These are phyloP conservation scores for Drosophila nasuta DNA, from an alignment of 1,140 invertebrate genomes.

Conservation along the genomic window DNA sequence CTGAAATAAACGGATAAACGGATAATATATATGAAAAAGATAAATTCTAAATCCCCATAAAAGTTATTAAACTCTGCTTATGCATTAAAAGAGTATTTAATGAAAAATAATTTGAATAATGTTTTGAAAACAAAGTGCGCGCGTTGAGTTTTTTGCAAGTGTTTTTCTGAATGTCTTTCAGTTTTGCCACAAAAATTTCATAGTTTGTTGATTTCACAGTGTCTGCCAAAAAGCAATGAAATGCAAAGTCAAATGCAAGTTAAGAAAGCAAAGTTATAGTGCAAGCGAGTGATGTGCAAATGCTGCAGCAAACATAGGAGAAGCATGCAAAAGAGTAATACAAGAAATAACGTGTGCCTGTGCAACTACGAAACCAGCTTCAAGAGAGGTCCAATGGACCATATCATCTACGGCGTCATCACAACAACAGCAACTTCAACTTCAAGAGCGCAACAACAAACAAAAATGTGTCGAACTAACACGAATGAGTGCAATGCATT, in stretches of 20 bases:
- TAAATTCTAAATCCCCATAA: background rate
- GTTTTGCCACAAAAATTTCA: slow-evolving; percentile 67
- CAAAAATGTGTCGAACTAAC: slow-evolving; percentile 78
- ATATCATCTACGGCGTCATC: slow-evolving; percentile 12
- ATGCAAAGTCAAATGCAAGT: slow-evolving; percentile 34
- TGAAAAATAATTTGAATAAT: slow-evolving; percentile 1
- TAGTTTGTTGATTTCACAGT: slow-evolving; percentile 52
- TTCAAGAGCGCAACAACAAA: slow-evolving; percentile 59
- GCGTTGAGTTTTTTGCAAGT: slow-evolving; percentile 80
- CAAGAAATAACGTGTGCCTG: slow-evolving; percentile 34
- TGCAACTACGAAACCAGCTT: slow-evolving; percentile 23
- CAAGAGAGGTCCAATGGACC: slow-evolving; percentile 2
- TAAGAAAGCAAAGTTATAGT: slow-evolving; percentile 56
- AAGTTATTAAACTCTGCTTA: slow-evolving; percentile 20
- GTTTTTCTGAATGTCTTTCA: slow-evolving; percentile 77
- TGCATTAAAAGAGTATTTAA: background rate
- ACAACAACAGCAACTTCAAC: slow-evolving; percentile 36
- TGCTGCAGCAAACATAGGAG: slow-evolving; percentile 24
- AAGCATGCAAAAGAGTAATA: slow-evolving; percentile 26
- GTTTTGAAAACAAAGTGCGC: slow-evolving; percentile 59
- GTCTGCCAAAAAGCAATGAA: slow-evolving; percentile 21
- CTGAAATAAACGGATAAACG: too few species aligned
- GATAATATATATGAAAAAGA: too few species aligned
- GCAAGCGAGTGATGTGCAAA: slow-evolving; percentile 51
- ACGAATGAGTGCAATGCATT: slow-evolving; percentile 83